Conservation (phyloP, 2,113 vertebrate genomes). For the Dasyurus viverrinus region DNA sequence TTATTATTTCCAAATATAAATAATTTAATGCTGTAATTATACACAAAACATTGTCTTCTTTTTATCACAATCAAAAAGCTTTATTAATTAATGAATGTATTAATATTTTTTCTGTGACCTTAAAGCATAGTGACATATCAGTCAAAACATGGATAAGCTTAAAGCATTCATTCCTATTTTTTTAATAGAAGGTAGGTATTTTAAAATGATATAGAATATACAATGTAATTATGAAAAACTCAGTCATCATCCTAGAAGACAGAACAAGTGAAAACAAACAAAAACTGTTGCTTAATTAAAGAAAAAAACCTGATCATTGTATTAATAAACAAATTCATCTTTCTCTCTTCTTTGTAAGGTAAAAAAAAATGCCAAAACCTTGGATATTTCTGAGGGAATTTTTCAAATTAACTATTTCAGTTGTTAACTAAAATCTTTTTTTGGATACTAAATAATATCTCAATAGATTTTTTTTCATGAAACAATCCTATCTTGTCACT, state of each 20-base stretch:
- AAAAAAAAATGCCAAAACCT: slow-evolving; percentile 8
- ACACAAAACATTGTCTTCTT: not conserved
- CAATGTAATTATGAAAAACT: not conserved
- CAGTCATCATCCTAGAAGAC: too few species aligned
- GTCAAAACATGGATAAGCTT: not conserved
- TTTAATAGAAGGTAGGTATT: not conserved
- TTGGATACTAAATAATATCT: slow-evolving; percentile 12
- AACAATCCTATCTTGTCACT: not conserved
- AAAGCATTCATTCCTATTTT: not conserved
- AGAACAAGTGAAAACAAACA: too few species aligned
- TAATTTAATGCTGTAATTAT: not conserved
- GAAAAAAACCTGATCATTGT: not conserved
- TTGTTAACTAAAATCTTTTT: slow-evolving; percentile 29
- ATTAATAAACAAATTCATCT: not conserved
- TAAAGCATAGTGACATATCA: not conserved
- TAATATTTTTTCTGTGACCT: not conserved
- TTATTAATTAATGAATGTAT: not conserved
- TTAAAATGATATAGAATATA: not conserved
- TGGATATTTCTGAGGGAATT: slow-evolving; percentile 18
- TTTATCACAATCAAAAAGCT: not conserved
- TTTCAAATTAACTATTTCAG: not conserved
- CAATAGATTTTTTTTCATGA: not conserved
- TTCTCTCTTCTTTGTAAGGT: not conserved
- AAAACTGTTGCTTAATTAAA: not conserved
- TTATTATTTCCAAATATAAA: not conserved